Evolutionary conservation across 1,140 invertebrate species (phyloP).

Genomic region (Zaprionus tsacasi): DNA sequence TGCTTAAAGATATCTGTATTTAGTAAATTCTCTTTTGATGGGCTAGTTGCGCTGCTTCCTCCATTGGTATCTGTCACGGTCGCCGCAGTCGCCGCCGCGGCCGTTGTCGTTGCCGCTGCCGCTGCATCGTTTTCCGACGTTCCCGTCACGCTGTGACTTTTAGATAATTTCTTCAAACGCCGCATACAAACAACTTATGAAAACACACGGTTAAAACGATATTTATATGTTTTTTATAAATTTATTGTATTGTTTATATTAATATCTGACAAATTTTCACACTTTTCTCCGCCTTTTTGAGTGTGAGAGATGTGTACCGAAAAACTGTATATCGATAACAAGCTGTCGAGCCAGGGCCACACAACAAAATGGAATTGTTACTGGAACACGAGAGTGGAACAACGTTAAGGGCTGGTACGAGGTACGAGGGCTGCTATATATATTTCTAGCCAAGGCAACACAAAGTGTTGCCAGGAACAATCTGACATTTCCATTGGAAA

Average conservation of each 20-base stretch:
- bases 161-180: constrained; percentile 67
- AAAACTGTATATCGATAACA: constrained; percentile 35
- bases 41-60: constrained; percentile 2
- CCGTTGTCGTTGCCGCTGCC: constrained; percentile 21
- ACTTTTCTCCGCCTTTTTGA: constrained; percentile 51
- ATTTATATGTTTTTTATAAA: constrained; percentile 19
- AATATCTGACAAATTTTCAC: constrained; percentile 65
- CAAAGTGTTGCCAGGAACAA: too few relatives aligned
- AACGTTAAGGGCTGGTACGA: neutral
- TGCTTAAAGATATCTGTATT: constrained; percentile 78
- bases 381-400: neutral
- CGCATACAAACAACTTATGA: constrained; percentile 51
- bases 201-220: constrained; percentile 35
- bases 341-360: constrained; percentile 23
- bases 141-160: constrained; percentile 69
- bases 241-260: constrained; percentile 38
- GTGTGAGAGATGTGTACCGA: constrained; percentile 36
- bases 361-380: neutral
- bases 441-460: too few relatives aligned
- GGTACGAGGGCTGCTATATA: too few relatives aligned
- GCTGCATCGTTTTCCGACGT: constrained; percentile 47
- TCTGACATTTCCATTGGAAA: too few relatives aligned
- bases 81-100: constrained; percentile 11
- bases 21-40: constrained; percentile 32
- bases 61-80: constrained; percentile 49